phyloP scores from a whole-genome alignment of 2,113 vertebrate species.

The Copsychus sechellarum region DNA sequence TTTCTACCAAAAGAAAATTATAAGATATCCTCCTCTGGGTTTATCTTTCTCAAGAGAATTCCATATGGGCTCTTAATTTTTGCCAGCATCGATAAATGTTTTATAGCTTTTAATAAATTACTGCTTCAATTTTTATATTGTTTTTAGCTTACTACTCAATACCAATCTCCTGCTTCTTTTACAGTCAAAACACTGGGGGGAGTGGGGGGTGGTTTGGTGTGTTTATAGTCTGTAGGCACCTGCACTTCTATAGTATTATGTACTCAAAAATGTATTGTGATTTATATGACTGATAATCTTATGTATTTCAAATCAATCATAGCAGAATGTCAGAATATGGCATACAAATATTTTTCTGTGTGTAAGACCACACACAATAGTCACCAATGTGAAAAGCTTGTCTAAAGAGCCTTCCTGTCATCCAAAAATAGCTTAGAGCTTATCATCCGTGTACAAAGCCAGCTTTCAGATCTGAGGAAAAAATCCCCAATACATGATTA shows the following conservation, averaged over 20 bases:
- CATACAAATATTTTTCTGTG: background rate
- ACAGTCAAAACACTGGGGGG: background rate
- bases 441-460: background rate
- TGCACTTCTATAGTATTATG: background rate
- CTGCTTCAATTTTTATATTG: background rate
- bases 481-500: background rate
- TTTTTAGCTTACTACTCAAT: background rate
- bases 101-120: background rate
- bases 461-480: background rate
- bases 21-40: background rate
- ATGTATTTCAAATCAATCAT: background rate
- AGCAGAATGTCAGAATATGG: background rate
- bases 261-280: background rate
- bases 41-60: background rate
- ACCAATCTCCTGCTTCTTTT: background rate
- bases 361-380: background rate
- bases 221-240: rapidly evolving
- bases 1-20: background rate
- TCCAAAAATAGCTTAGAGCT: background rate
- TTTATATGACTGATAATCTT: background rate
- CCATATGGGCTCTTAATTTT: background rate
- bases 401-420: background rate
- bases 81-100: background rate
- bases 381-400: background rate
- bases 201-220: background rate